phyloP scores from a whole-genome alignment of 2,113 vertebrate genomes.

The Esox niger region DNA sequence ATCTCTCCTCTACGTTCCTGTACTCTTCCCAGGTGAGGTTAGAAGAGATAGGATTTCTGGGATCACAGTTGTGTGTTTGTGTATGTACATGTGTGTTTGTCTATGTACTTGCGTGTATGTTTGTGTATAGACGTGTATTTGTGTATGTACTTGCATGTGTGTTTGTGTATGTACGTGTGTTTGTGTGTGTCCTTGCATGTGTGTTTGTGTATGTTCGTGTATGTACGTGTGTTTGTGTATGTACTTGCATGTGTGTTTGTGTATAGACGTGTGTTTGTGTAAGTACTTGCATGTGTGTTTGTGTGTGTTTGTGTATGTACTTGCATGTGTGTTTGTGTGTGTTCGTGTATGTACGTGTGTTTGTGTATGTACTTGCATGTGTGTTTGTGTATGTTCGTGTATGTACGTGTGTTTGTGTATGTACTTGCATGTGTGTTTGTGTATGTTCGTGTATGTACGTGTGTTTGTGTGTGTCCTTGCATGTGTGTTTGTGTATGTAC shows the following conservation, averaged over 20 bases:
- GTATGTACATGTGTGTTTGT: slow-evolving; percentile 13
- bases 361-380: no score
- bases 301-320: no score
- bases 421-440: slow-evolving; percentile 39
- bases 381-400: slow-evolving; percentile 33
- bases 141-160: neutral
- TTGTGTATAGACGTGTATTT: no score
- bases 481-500: slow-evolving; percentile 42
- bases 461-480: no score
- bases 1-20: slow-evolving; percentile 13
- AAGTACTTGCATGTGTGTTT: slow-evolving; percentile 14
- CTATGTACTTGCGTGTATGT: slow-evolving; percentile 44
- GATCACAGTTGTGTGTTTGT: slow-evolving; percentile 27
- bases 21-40: slow-evolving; percentile 37
- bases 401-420: slow-evolving; percentile 3
- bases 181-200: slow-evolving; percentile 36
- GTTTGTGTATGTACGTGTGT: no score
- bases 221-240: slow-evolving; percentile 3
- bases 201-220: slow-evolving; percentile 35
- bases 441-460: slow-evolving; percentile 16
- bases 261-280: slow-evolving; percentile 43
- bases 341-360: slow-evolving; percentile 1
- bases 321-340: slow-evolving; percentile 42
- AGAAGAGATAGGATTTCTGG: slow-evolving; percentile 58
- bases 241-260: slow-evolving; percentile 36